These are phyloP conservation scores for Molossus molossus DNA, from an alignment of 2,797 vertebrate species.

Conservation along the genomic window DNA sequence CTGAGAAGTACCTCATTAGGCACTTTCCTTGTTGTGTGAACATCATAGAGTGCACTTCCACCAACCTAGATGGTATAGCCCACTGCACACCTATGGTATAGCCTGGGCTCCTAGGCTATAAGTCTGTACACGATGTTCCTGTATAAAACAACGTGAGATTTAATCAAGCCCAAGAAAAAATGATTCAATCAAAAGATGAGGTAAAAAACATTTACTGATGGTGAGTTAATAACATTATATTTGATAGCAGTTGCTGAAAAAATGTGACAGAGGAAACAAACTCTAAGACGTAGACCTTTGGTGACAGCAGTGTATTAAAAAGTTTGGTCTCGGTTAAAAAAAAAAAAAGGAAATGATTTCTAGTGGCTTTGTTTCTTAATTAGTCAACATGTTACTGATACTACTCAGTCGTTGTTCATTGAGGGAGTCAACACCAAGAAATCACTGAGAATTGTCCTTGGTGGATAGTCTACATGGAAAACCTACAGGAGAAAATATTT, in stretches of 20 bases:
- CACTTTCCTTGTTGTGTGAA: too few species aligned
- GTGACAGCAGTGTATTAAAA: background rate
- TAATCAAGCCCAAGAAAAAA: background rate
- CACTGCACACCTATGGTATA: too few species aligned
- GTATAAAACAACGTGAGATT: background rate
- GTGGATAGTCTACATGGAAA: background rate
- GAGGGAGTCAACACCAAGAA: too few species aligned
- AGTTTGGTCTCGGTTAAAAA: background rate
- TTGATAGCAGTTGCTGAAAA: background rate
- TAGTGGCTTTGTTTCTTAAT: background rate
- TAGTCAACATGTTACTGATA: background rate
- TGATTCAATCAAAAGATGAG: background rate
- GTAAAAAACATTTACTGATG: background rate
- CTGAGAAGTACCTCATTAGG: too few species aligned
- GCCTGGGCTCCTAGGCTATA: too few species aligned
- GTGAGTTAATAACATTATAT: background rate
- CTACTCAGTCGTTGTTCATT: too few species aligned
- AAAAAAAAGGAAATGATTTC: background rate
- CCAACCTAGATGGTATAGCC: too few species aligned
- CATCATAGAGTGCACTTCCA: too few species aligned
- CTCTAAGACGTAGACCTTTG: background rate
- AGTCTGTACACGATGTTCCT: too few species aligned
- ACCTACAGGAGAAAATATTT: background rate
- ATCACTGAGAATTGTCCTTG: too few species aligned
- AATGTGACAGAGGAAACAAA: background rate